Conservation (phyloP, 2,797 vertebrate genomes). For the Coranthus polyacanthus region DNA sequence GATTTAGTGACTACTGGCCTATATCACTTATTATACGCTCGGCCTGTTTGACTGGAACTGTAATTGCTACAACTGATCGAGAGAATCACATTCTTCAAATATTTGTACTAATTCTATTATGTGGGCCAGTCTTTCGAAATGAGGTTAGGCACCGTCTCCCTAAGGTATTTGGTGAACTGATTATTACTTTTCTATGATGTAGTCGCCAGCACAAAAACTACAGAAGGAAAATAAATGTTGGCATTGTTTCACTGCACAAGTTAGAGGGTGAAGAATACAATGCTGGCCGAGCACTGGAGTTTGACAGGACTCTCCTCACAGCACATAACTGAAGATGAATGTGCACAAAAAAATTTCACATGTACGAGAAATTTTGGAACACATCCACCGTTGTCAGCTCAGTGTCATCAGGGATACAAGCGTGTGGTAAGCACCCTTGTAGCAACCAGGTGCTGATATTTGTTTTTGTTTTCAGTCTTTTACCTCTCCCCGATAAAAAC, state of each 20-base stretch:
- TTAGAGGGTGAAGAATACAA: not conserved
- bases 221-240: constrained; percentile 11
- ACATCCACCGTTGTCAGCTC: not conserved
- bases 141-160: constrained; percentile 41
- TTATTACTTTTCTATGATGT: constrained; percentile 25
- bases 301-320: constrained; percentile 1
- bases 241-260: not conserved
- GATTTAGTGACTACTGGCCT: constrained; percentile 49
- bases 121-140: constrained; percentile 66
- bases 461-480: constrained; percentile 15
- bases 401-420: constrained; percentile 14
- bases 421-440: constrained; percentile 25
- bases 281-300: not conserved
- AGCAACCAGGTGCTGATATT: constrained; percentile 2
- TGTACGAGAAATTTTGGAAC: constrained; percentile 5
- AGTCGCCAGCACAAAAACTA: not conserved
- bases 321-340: constrained; percentile 9
- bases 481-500: constrained; percentile 15
- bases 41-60: constrained; percentile 63
- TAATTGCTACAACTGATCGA: constrained; percentile 75
- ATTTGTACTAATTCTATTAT: constrained; percentile 77
- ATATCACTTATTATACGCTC: constrained; percentile 52
- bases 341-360: constrained; percentile 16
- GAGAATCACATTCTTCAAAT: constrained; percentile 80
- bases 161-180: constrained; percentile 29